These are phyloP conservation scores for Otus sunia DNA, from an alignment of 2,113 vertebrate species.

Conservation along the genomic window DNA sequence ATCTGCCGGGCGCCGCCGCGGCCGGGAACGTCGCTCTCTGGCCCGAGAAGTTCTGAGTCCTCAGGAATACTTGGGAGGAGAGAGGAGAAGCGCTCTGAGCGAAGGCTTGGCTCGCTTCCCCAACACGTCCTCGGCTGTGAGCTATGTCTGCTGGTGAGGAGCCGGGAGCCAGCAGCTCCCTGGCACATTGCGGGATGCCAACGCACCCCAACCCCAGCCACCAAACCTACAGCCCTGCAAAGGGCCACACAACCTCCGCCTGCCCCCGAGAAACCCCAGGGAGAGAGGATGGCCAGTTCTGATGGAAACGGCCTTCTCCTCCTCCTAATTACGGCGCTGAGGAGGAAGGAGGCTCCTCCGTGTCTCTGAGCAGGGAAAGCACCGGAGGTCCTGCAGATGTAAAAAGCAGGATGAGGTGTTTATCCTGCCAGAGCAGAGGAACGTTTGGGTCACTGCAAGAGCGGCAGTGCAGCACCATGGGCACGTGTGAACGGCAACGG, in stretches of 20 bases:
- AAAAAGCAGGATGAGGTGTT: neutral
- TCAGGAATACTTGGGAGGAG: slow-evolving; percentile 40
- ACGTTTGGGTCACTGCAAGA: neutral
- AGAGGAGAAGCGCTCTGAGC: slow-evolving; percentile 2
- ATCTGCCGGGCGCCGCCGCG: neutral
- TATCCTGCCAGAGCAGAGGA: neutral
- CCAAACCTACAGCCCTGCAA: neutral
- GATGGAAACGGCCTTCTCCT: neutral
- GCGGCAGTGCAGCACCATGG: fast-evolving
- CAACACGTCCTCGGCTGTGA: neutral
- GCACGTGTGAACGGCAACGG: neutral
- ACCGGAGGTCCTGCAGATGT: neutral
- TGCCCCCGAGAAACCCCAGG: neutral
- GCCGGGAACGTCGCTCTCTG: slow-evolving; percentile 4
- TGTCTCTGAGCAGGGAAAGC: neutral
- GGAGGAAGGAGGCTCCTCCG: neutral
- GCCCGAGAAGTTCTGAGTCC: slow-evolving; percentile 30
- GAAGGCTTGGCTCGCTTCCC: neutral
- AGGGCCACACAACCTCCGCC: neutral
- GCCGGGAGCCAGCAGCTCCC: neutral
- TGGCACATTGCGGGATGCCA: neutral
- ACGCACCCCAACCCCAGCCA: neutral
- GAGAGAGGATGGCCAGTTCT: neutral
- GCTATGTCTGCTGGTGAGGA: neutral
- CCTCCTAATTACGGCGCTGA: neutral